Evolutionary conservation across 1,140 invertebrate genomes (phyloP).

Genomic region (Harpegnathos saltator): DNA sequence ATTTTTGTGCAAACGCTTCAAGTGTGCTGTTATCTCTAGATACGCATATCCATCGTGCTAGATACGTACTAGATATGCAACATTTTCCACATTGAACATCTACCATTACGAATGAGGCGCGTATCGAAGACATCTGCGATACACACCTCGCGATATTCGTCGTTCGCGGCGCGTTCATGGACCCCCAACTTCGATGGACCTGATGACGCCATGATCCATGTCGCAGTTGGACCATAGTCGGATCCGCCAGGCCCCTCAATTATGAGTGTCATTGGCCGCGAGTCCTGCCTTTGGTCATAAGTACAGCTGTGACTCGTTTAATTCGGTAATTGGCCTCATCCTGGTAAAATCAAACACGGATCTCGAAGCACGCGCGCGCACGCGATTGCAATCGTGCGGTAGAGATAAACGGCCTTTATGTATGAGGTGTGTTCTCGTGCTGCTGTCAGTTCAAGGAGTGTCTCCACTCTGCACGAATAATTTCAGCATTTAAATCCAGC

Average conservation of each 20-base stretch:
- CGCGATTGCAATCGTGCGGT: not conserved
- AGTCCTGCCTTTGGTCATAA: conserved; percentile 26
- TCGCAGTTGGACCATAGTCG: conserved; percentile 38
- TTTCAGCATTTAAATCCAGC: too few species aligned
- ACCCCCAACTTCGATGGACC: conserved; percentile 40
- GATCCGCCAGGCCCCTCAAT: conserved; percentile 38
- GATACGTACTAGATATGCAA: too few species aligned
- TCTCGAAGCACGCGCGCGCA: not conserved
- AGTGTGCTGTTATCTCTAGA: too few species aligned
- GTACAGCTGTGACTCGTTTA: conserved; percentile 21
- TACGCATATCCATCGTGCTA: too few species aligned
- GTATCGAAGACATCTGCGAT: too few species aligned
- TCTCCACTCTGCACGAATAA: too few species aligned
- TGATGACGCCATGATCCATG: conserved; percentile 57
- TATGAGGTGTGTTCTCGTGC: conserved; percentile 20
- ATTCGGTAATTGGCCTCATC: conserved; percentile 37
- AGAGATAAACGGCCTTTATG: conserved; percentile 36
- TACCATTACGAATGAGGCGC: too few species aligned
- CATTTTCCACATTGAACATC: too few species aligned
- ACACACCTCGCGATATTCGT: too few species aligned
- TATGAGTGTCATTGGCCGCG: conserved; percentile 51
- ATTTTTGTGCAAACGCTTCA: too few species aligned
- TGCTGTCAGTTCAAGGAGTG: too few species aligned
- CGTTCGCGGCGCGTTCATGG: not conserved
- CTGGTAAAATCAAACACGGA: conserved; percentile 2